Evolutionary conservation across 2,797 vertebrate species (phyloP).

Genomic region (Crenichthys baileyi): DNA sequence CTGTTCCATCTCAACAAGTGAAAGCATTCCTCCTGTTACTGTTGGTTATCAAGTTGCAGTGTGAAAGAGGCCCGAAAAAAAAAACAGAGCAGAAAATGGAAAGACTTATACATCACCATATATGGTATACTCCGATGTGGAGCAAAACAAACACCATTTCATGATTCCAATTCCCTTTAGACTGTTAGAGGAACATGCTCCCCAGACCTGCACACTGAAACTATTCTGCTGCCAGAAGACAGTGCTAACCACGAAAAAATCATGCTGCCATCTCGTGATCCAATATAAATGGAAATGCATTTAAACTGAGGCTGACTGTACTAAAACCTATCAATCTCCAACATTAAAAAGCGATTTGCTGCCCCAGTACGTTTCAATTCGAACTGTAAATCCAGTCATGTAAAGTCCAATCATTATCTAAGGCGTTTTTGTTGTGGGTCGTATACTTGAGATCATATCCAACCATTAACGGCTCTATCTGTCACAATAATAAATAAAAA

Average conservation of each 20-base stretch:
- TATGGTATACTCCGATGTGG: background rate
- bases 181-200: constrained; percentile 9
- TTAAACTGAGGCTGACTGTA: constrained; percentile 30
- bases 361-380: constrained; percentile 11
- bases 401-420: constrained; percentile 44
- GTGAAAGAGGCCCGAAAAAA: constrained; percentile 37
- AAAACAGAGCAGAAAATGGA: constrained; percentile 13
- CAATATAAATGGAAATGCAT: constrained; percentile 43
- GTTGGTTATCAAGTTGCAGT: constrained; percentile 80
- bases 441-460: constrained; percentile 32
- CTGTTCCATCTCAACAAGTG: constrained; percentile 61
- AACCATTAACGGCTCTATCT: constrained; percentile 3
- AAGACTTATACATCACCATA: background rate
- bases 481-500: constrained; percentile 16
- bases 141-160: constrained; percentile 1
- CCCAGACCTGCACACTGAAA: background rate
- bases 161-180: constrained; percentile 13
- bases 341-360: constrained; percentile 30
- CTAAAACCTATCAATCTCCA: constrained; percentile 25
- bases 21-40: constrained; percentile 80
- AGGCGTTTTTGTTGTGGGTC: constrained; percentile 32
- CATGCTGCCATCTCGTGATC: constrained; percentile 25
- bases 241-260: constrained; percentile 15
- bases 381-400: constrained; percentile 35
- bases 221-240: constrained; percentile 16